Conservation (phyloP, 1,140 invertebrate genomes). For the Berghia stephanieae region DNA sequence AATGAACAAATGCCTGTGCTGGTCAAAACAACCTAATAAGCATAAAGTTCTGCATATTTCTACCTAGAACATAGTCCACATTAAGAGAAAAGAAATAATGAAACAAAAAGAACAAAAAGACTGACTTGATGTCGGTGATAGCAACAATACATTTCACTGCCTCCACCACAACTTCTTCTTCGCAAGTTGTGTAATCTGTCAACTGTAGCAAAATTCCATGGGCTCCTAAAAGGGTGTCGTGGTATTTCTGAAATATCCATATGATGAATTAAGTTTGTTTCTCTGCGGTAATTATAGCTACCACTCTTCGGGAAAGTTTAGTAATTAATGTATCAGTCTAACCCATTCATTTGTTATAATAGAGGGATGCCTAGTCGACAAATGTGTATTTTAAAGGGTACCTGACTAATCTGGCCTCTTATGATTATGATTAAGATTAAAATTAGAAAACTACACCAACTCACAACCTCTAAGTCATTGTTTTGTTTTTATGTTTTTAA, state of each 20-base stretch:
- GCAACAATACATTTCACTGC: slow-evolving; percentile 57
- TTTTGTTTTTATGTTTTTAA: too few relatives aligned
- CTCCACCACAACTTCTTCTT: slow-evolving; percentile 48
- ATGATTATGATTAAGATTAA: too few relatives aligned
- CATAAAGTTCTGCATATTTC: too few relatives aligned
- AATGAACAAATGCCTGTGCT: too few relatives aligned
- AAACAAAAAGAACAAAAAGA: neutral
- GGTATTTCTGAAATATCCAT: slow-evolving; percentile 50
- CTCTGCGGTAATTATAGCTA: neutral
- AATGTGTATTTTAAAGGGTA: neutral
- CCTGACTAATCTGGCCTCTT: neutral
- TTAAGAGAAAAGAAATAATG: too few relatives aligned
- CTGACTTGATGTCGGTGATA: slow-evolving; percentile 14
- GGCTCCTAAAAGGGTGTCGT: slow-evolving; percentile 56
- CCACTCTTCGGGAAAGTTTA: neutral
- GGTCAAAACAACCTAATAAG: too few relatives aligned
- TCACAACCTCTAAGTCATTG: too few relatives aligned
- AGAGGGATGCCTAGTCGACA: neutral
- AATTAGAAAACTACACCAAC: too few relatives aligned
- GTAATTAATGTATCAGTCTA: neutral
- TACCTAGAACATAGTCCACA: too few relatives aligned
- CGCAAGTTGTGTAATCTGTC: slow-evolving; percentile 40
- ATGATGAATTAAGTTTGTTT: neutral
- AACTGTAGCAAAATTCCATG: slow-evolving; percentile 56
- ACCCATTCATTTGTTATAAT: too few relatives aligned